A percentile compares a stretch with the other conserved stretches of the same genome.
These are phyloP conservation scores for Camelus bactrianus DNA, from an alignment of 2,113 vertebrate genomes.

Conservation along the genomic window DNA sequence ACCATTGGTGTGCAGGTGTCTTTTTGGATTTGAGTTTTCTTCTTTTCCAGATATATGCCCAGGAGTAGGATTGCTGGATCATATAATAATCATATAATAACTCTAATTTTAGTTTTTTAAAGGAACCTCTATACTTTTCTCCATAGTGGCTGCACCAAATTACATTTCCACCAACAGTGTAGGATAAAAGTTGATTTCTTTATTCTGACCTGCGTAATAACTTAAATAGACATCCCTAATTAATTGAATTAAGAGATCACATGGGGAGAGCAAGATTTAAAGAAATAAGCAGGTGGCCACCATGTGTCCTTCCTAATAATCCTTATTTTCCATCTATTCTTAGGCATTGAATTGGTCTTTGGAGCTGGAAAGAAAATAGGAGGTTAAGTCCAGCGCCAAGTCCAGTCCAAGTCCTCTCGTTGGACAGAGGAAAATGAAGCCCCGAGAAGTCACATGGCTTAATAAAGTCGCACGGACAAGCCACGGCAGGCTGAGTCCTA, in stretches of 20 bases:
- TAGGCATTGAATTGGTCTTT: neutral
- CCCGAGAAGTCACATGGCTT: neutral
- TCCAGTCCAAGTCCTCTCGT: neutral
- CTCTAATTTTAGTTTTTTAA: too few relatives aligned
- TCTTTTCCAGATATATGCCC: too few relatives aligned
- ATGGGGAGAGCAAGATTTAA: neutral
- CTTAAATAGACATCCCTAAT: neutral
- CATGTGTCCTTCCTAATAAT: neutral
- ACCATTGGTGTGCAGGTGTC: too few relatives aligned
- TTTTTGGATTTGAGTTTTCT: too few relatives aligned
- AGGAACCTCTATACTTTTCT: too few relatives aligned
- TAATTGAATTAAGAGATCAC: neutral
- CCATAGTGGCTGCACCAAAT: too few relatives aligned
- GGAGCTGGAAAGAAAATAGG: neutral
- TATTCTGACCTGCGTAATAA: neutral
- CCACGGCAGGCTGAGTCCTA: rapidly evolving
- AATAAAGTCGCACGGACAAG: neutral
- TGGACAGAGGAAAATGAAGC: neutral
- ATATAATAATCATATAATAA: too few relatives aligned
- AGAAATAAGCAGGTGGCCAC: neutral
- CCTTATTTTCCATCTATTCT: neutral
- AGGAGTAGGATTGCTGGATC: too few relatives aligned
- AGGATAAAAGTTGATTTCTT: neutral
- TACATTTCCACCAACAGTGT: too few relatives aligned
- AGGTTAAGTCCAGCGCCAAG: too few relatives aligned